A percentile compares a stretch with the other conserved stretches of the same genome.
phyloP scores from a whole-genome alignment of 2,113 vertebrate genomes.

The Oreochromis niloticus region DNA sequence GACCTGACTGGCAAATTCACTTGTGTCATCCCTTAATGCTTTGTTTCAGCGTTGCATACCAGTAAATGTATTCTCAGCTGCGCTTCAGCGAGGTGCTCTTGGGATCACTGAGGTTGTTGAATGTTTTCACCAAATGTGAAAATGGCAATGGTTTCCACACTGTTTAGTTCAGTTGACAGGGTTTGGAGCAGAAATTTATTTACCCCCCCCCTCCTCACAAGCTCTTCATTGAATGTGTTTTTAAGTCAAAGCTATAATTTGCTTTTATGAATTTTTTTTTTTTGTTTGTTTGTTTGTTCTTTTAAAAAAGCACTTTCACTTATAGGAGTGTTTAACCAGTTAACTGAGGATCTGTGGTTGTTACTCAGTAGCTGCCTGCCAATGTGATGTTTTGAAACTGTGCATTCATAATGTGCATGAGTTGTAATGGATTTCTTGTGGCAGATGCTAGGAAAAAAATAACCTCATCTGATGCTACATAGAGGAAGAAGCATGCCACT shows the following conservation, averaged over 20 bases:
- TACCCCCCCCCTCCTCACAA: neutral
- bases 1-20: neutral
- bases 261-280: conserved; percentile 8
- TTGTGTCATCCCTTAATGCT: neutral
- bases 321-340: conserved; percentile 23
- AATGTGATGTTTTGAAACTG: conserved; percentile 57
- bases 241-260: conserved; percentile 27
- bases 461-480: conserved; percentile 14
- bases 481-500: conserved; percentile 50
- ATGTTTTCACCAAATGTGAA: neutral
- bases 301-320: conserved; percentile 33
- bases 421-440: conserved; percentile 48
- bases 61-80: conserved; percentile 25
- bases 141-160: neutral
- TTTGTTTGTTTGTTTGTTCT: neutral
- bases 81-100: neutral
- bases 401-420: conserved; percentile 49
- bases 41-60: neutral
- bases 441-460: neutral
- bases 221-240: conserved; percentile 43
- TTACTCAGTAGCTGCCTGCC: conserved; percentile 50
- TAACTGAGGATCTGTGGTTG: conserved; percentile 17
- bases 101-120: neutral
- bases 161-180: neutral
- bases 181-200: neutral